Evolutionary conservation across 2,113 vertebrate species (phyloP).

Genomic region (Gadus macrocephalus): DNA sequence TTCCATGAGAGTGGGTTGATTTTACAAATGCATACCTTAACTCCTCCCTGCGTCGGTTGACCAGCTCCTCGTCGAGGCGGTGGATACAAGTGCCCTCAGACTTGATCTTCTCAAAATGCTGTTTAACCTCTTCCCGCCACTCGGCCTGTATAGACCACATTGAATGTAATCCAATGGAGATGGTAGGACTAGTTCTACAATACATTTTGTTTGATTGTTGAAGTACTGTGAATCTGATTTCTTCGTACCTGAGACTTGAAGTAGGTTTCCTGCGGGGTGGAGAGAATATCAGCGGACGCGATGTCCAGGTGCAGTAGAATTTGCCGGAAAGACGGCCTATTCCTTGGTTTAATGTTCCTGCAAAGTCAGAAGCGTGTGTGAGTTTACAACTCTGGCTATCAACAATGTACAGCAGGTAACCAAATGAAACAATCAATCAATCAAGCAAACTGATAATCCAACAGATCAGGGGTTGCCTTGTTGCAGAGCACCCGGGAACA

Average conservation of each 20-base stretch:
- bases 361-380: slow-evolving; percentile 28
- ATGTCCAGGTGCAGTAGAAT: slow-evolving; percentile 96
- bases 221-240: not conserved
- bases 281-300: slow-evolving; percentile 91
- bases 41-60: slow-evolving; percentile 90
- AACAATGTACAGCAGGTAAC: no score
- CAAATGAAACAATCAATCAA: no score
- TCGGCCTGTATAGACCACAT: slow-evolving; percentile 76
- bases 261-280: slow-evolving; percentile 95
- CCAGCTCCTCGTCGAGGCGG: slow-evolving; percentile 92
- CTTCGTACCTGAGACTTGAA: slow-evolving; percentile 88
- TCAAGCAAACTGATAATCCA: no score
- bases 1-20: no score
- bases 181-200: no score
- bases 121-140: slow-evolving; percentile 95
- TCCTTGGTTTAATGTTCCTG: slow-evolving; percentile 96
- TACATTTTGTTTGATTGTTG: not conserved
- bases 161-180: no score
- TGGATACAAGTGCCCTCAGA: slow-evolving; percentile 96
- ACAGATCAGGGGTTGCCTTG: no score
- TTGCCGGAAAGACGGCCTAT: slow-evolving; percentile 93
- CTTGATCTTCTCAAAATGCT: slow-evolving; percentile 98
- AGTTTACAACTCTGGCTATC: slow-evolving; percentile 12
- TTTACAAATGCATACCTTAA: slow-evolving; percentile 77
- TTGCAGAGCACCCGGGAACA: no score